phyloP scores from a whole-genome alignment of 2,113 vertebrate species.

The Chinchilla lanigera region DNA sequence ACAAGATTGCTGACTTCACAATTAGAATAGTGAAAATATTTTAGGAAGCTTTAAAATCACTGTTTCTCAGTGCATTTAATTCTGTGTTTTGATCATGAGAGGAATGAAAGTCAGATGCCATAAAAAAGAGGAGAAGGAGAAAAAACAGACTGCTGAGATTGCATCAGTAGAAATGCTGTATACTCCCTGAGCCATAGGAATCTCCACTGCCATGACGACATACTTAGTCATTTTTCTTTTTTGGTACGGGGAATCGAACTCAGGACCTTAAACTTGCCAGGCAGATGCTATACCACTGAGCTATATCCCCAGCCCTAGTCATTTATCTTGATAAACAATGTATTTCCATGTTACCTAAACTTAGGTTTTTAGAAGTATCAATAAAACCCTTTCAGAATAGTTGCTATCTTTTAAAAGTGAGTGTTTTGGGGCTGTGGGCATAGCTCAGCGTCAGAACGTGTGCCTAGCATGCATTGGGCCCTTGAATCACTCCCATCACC shows the following conservation, averaged over 20 bases:
- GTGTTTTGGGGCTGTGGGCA: neutral
- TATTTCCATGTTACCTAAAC: neutral
- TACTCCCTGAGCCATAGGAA: neutral
- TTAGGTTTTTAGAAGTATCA: neutral
- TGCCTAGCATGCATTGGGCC: too few species aligned
- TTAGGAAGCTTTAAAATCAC: neutral
- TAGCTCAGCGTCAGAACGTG: neutral
- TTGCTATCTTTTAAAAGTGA: neutral
- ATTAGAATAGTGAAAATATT: neutral
- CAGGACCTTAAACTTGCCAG: too few species aligned
- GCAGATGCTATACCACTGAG: too few species aligned
- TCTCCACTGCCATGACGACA: rapidly evolving
- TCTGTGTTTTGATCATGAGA: neutral
- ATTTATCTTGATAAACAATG: neutral
- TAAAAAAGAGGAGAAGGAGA: neutral
- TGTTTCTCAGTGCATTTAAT: neutral
- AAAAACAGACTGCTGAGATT: neutral
- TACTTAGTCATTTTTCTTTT: too few species aligned
- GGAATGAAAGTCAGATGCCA: neutral
- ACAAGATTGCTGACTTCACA: neutral
- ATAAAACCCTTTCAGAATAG: neutral
- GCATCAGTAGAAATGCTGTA: neutral
- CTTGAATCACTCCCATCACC: neutral
- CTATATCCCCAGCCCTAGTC: too few species aligned
- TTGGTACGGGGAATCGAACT: too few species aligned